A percentile compares a stretch with the other conserved stretches of the same genome.
Evolutionary conservation across 2,888 invertebrate species (phyloP).

Genomic region (Mimachlamys varia): DNA sequence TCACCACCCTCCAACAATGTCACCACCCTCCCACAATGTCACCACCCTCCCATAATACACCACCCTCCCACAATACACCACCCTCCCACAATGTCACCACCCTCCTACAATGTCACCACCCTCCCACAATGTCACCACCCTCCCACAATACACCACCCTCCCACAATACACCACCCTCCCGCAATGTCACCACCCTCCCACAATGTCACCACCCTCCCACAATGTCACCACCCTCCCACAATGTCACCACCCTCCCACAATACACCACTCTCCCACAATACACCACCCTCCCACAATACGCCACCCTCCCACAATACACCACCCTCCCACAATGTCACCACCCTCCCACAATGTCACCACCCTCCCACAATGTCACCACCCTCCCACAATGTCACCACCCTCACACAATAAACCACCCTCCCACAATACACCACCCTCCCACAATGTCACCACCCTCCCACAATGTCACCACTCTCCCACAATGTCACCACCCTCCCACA

Average conservation of each 20-base stretch:
- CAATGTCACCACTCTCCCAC: background rate
- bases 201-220: too few species aligned
- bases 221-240: background rate
- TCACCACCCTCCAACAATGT: too few species aligned
- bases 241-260: too few species aligned
- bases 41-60: background rate
- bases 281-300: background rate
- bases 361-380: too few species aligned
- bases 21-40: background rate
- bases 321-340: too few species aligned
- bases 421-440: background rate
- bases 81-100: too few species aligned
- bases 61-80: background rate
- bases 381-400: background rate
- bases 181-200: background rate
- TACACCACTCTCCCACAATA: background rate
- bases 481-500: too few species aligned
- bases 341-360: background rate
- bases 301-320: background rate
- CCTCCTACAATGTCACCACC: too few species aligned
- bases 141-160: background rate
- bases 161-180: background rate
- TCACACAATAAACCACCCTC: background rate
- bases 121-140: too few species aligned
- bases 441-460: too few species aligned